Conservation (phyloP, 2,797 vertebrate species). For the Ctenochaetus hawaiiensis region DNA sequence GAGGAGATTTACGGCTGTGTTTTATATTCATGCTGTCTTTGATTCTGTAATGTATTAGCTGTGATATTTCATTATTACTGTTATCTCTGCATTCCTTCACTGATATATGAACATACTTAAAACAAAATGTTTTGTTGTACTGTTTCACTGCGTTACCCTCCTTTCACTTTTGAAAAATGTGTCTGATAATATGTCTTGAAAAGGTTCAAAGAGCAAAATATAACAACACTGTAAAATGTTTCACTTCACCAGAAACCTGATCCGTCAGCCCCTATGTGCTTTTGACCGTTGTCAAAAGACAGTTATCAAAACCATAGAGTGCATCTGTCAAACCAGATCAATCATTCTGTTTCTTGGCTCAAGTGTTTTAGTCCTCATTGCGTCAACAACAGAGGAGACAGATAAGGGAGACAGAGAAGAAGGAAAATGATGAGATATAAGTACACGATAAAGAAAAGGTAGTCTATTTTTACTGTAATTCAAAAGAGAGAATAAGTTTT, state of each 20-base stretch:
- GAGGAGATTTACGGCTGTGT: background rate
- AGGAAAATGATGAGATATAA: background rate
- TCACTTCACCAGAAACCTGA: background rate
- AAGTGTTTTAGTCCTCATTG: background rate
- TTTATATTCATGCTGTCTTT: background rate
- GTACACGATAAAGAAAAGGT: background rate
- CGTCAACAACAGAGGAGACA: background rate
- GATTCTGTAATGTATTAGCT: background rate
- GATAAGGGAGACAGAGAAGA: background rate
- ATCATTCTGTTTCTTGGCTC: slow-evolving; percentile 3
- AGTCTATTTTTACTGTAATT: background rate
- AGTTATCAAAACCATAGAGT: background rate
- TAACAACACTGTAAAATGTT: background rate
- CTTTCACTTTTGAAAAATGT: slow-evolving; percentile 34
- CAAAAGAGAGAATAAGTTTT: background rate
- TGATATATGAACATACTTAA: background rate
- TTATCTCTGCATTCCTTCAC: background rate
- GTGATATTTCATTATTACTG: background rate
- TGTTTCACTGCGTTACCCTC: background rate
- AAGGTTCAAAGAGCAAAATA: slow-evolving; percentile 25
- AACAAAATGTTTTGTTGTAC: background rate
- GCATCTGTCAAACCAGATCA: slow-evolving; percentile 7
- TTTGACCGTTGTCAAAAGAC: background rate
- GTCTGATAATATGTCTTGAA: slow-evolving; percentile 46
- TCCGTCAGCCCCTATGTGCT: background rate